Base-by-base conservation (phyloP, 1,140 invertebrate genomes). In the Bombus waltoni region DNA sequence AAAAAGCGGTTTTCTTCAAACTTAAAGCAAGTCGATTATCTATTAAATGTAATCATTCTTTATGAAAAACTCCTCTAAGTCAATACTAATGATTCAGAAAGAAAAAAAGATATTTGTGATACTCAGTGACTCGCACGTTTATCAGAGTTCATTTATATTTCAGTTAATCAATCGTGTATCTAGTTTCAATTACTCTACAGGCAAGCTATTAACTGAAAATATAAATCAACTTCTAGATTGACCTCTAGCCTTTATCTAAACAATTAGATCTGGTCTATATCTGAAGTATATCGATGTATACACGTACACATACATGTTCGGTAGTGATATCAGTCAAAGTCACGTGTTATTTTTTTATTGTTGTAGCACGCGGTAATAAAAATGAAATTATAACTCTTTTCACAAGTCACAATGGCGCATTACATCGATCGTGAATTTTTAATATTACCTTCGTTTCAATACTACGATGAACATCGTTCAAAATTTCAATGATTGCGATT, bases 61-160 rank as follows among this genome's bases (percentile, higher is more conserved):
- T 38, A 22, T 38, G 66, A 76, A 42, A 89, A 81, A 86, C 83
- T 88, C 87, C 81, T 90, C 59, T 59, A 86, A 91, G 89, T 90
- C 87, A 88, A 88, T 90, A 90, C 75, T 80, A 80, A 90, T 62
- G 68, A 40, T 44, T 76, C 73, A 80, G 59, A 42, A 82, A 81
- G 84, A 32, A 66, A 66, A 66, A 68, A 47, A 71, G 53, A 62
- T 72, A 81, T 75, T 85, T 86, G 72, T 88, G 89, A 90, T 83
- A 88, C 83, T 90, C 83, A 81, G 83, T 90, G 72, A 86, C 68
- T 90, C 80, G 38, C 68, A 81, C 35, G 47, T 88, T 75, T 85
- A 76, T 89, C 75, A 72, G 28, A 8, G 81, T 79, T 80, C 25
- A 85, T 82, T 83, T 88, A 79, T 83, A 90, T 89, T 83, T 66